Evolutionary conservation across 2,113 vertebrate genomes (phyloP), one percentile per base, ranked within the genome.

Genomic region (Trichomycterus rosablanca): DNA sequence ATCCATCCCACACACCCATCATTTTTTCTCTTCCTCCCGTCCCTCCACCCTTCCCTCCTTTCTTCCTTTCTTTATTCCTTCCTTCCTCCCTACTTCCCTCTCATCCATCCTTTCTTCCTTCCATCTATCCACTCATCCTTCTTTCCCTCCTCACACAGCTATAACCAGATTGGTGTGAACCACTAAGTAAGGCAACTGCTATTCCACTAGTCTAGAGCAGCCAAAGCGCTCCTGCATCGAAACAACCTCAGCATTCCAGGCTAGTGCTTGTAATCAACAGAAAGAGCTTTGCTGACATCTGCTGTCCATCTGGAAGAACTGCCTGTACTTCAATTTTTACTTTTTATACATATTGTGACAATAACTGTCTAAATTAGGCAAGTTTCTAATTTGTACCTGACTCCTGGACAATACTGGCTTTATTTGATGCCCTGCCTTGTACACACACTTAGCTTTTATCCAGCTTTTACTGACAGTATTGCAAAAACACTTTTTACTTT

Each of bases 251-350:
- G n/a, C n/a, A n/a, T n/a, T n/a, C n/a, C n/a, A n/a, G n/a, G n/a
- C n/a, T n/a, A n/a, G n/a, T n/a, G n/a, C 7, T 30, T 4, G 7
- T 30, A 30, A 7, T 30, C 26, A 12, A 18, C 8, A 16, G 7
- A 54, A 53, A 49, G 71, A 63, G 37, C 57, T 54, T 71, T 82
- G 73, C 80, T 85, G 84, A 71, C 84, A 77, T 71, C 86, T 80
- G 48, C 72, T 86, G 86, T 68, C 26, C 1, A 22, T 6, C 28
- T n/a, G 14, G 0, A 22, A 43, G 60, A 37, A 70, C 3, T 2
- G 18, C 60, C 0, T 69, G 24, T 23, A 3, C 24, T 24, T 45
- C 4, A 24, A 3, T 7, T 35, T 39, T 10, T 19, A 51, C 5
- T 14, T 15, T n/a, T 28, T 30, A 28, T 11, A 22, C 10, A 16